Percentiles rank a stretch among this genome's conserved stretches.
phyloP scores from a whole-genome alignment of 2,888 invertebrate genomes.

The Rhogogaster chlorosoma region DNA sequence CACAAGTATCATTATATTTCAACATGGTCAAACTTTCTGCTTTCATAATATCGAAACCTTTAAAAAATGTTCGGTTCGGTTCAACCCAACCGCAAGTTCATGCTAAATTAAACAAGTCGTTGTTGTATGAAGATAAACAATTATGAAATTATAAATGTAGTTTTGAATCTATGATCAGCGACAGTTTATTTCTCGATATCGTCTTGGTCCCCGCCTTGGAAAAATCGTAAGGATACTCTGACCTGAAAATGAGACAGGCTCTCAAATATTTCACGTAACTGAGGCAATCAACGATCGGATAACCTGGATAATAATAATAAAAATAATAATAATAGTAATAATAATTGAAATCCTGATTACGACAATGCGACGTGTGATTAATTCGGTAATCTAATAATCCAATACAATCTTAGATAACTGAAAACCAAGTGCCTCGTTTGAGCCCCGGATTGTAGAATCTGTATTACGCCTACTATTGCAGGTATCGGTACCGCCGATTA shows the following conservation, averaged over 20 bases:
- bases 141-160: too few species aligned
- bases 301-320: not conserved
- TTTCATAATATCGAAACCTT: too few species aligned
- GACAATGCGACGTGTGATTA: not conserved
- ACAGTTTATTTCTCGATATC: not conserved
- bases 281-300: not conserved
- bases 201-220: not conserved
- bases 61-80: too few species aligned
- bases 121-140: too few species aligned
- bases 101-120: too few species aligned
- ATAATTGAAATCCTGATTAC: not conserved
- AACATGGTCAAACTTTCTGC: too few species aligned
- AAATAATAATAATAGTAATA: too few species aligned
- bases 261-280: not conserved
- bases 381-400: not conserved
- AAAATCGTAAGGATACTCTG: not conserved
- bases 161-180: not conserved
- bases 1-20: too few species aligned
- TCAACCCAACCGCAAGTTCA: too few species aligned
- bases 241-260: not conserved
- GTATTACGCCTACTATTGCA: not conserved
- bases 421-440: not conserved
- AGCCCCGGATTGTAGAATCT: not conserved
- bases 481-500: not conserved
- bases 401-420: not conserved